A percentile compares a stretch with the other conserved stretches of the same genome.
phyloP scores from a whole-genome alignment of 35 echinoderm and acorn worm genomes.

The Patiria miniata region DNA sequence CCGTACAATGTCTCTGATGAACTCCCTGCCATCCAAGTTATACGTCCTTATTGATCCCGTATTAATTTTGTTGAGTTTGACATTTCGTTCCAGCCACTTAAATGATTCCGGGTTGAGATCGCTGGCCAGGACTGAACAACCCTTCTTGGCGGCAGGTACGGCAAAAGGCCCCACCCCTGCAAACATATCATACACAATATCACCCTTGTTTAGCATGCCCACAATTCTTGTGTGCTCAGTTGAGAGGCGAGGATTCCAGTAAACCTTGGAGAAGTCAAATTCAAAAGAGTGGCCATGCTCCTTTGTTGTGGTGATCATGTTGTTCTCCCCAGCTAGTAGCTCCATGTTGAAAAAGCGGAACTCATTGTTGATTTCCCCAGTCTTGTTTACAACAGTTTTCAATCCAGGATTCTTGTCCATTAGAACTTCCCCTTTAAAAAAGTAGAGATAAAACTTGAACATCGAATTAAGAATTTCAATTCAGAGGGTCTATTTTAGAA shows the following conservation, averaged over 20 bases:
- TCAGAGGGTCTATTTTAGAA: neutral
- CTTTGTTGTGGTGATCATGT: conserved; percentile 66
- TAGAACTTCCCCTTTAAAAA: conserved; percentile 68
- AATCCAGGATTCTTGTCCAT: conserved; percentile 88
- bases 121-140: conserved; percentile 75
- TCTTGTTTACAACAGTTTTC: conserved; percentile 90
- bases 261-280: conserved; percentile 98
- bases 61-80: conserved; percentile 72
- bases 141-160: conserved; percentile 82
- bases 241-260: conserved; percentile 91
- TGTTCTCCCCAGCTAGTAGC: conserved; percentile 77
- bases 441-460: neutral
- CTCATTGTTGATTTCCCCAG: conserved; percentile 83
- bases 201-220: neutral
- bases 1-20: conserved; percentile 60
- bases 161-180: conserved; percentile 97
- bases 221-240: conserved; percentile 89
- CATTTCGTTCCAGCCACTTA: conserved; percentile 76
- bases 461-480: neutral
- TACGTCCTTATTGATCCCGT: conserved; percentile 32
- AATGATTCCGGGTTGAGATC: conserved; percentile 94
- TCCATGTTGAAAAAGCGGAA: conserved; percentile 98
- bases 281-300: conserved; percentile 74
- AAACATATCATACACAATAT: conserved; percentile 90
- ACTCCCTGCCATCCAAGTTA: conserved; percentile 86